Base-by-base conservation (phyloP, 2,113 vertebrate species). In the Ochotona curzoniae region DNA sequence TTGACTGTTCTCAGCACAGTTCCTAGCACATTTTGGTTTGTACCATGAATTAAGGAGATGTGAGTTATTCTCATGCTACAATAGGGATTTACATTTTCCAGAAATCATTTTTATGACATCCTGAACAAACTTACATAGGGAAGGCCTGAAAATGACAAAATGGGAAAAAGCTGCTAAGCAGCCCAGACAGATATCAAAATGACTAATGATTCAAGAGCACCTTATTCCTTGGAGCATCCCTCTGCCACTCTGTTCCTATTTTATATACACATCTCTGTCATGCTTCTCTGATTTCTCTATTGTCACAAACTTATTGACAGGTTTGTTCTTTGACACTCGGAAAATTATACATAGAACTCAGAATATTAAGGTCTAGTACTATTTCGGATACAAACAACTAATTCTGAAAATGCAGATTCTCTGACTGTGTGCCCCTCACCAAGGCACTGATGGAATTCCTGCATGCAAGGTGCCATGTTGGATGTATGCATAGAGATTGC, bases 11-110 rank as follows among this genome's bases (percentile, higher is more conserved):
- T 83, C 28, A 30, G 17, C 30, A 60, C 2, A 57, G 64, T 74
- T 13, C 51, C 51, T 84, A 84, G 28, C 15, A 87, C 8, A 35
- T 26, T 25, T 26, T 80, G 9, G 32, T 82, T 86, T 83, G n/a
- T 49, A 84, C 63, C 76, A 74, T 51, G 35, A 80, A 75, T 93
- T 67, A 88, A 81, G n/a, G 75, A 70, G 76, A 38, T 90, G 35
- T 64, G 21, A 69, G 76, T 93, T 88, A 80, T 84, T 95, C 26
- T 85, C 83, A 60, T 71, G 35, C 14, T 44, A 14, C 7, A 44
- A 74, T 7, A 74, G 70, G 60, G 51, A 89, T 74, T 94, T 28
- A 32, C 7, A 66, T 47, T 32, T 44, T 86, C 38, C 66, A 75
- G 67, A 85, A 64, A 66, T 67, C 5, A 79, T 90, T 79, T 85